These are phyloP conservation scores for Drosophila oshimai DNA, from an alignment of 1,140 invertebrate genomes.

Conservation along the genomic window DNA sequence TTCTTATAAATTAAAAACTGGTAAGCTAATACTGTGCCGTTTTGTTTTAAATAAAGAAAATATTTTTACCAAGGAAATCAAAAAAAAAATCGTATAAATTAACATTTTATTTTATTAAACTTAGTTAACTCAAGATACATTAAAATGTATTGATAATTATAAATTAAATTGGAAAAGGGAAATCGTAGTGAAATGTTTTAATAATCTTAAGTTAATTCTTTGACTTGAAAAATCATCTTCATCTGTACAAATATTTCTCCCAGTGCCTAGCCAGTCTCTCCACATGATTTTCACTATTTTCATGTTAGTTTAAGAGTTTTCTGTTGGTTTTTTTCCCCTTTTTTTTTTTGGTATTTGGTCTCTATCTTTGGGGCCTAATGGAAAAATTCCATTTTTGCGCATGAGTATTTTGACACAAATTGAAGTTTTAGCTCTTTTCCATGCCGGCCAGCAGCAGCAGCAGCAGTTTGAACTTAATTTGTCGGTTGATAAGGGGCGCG, in stretches of 20 bases:
- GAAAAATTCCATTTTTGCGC: slow-evolving; percentile 68
- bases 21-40: too few relatives aligned
- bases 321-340: slow-evolving; percentile 17
- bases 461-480: slow-evolving; percentile 63
- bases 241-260: neutral
- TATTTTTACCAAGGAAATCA: too few relatives aligned
- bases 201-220: too few relatives aligned
- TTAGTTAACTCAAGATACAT: too few relatives aligned
- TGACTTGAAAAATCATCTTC: neutral
- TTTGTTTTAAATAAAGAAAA: too few relatives aligned
- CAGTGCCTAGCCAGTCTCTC: slow-evolving; percentile 34
- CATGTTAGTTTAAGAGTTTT: slow-evolving; percentile 56
- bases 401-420: slow-evolving; percentile 69
- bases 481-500: slow-evolving; percentile 61
- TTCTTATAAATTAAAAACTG: neutral
- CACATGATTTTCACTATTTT: slow-evolving; percentile 81
- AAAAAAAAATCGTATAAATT: too few relatives aligned
- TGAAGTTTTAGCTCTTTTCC: slow-evolving; percentile 61
- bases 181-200: too few relatives aligned
- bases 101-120: too few relatives aligned
- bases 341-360: slow-evolving; percentile 4
- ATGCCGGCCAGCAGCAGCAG: slow-evolving; percentile 33
- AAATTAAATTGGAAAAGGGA: too few relatives aligned
- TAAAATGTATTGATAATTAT: too few relatives aligned
- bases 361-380: slow-evolving; percentile 46